phyloP scores from a whole-genome alignment of 2,113 vertebrate species.

The Proterorhinus semilunaris region DNA sequence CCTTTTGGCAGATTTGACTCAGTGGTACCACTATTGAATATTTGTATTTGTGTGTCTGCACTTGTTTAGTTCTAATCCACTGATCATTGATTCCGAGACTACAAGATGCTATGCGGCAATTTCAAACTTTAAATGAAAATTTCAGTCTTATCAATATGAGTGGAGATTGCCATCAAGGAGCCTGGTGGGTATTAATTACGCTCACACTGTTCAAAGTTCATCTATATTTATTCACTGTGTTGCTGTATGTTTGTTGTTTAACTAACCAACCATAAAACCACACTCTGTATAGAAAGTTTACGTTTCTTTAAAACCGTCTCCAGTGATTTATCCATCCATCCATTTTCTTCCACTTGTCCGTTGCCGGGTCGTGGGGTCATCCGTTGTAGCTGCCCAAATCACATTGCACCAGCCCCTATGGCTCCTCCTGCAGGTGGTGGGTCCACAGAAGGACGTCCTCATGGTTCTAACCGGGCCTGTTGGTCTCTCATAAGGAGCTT shows the following conservation, averaged over 20 bases:
- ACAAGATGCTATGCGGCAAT: conserved; percentile 68
- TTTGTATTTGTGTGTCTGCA: conserved; percentile 75
- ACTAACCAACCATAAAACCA: not conserved
- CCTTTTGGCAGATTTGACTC: conserved; percentile 47
- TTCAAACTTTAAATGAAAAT: conserved; percentile 74
- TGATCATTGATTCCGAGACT: conserved; percentile 79
- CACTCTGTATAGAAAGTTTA: not conserved
- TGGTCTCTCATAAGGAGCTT: no score
- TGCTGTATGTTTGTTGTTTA: conserved; percentile 17
- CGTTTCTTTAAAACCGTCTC: not conserved
- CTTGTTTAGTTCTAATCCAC: conserved; percentile 82
- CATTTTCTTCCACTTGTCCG: no score
- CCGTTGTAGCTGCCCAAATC: no score
- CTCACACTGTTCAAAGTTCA: conserved; percentile 32
- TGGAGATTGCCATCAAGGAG: conserved; percentile 54
- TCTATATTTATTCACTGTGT: conserved; percentile 31
- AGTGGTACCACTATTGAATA: conserved; percentile 54
- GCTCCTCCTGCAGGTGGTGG: no score
- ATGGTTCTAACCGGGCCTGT: no score
- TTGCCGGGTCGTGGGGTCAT: no score
- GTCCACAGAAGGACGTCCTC: no score
- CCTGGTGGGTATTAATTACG: conserved; percentile 62
- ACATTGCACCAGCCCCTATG: no score
- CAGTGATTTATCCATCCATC: not conserved
- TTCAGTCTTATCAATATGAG: conserved; percentile 66